These are phyloP conservation scores for Achatina immaculata DNA, from an alignment of 1,140 invertebrate species.

Conservation along the genomic window DNA sequence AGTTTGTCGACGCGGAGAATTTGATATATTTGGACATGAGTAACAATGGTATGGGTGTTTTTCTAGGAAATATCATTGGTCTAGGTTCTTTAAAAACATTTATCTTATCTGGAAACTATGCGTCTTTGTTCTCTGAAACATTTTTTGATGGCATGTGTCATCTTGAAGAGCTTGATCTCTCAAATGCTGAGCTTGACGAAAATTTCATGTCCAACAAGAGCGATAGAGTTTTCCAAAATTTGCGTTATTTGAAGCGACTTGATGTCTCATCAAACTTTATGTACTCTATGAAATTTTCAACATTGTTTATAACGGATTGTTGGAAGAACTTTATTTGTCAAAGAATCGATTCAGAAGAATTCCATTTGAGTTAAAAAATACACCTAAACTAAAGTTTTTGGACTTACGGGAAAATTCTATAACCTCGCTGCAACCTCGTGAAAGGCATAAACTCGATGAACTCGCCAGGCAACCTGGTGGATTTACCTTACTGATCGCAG, in stretches of 20 bases:
- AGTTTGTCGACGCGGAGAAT: not conserved
- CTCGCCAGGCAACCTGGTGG: not conserved
- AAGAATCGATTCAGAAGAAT: conserved; percentile 8
- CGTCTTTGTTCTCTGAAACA: not conserved
- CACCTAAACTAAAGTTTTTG: not conserved
- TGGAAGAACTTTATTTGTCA: not conserved
- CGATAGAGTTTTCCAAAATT: not conserved
- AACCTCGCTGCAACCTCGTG: not conserved
- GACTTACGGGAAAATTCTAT: conserved; percentile 18
- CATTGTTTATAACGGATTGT: not conserved
- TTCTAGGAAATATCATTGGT: not conserved
- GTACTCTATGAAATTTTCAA: not conserved
- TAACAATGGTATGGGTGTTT: not conserved
- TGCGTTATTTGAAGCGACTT: not conserved
- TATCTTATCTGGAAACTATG: conserved; percentile 4
- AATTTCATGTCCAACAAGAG: not conserved
- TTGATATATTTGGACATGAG: not conserved
- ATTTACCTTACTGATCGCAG: not conserved
- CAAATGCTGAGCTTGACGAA: not conserved
- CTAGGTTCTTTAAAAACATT: not conserved
- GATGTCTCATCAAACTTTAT: conserved; percentile 20
- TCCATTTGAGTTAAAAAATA: conserved; percentile 21
- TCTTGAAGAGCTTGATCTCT: not conserved
- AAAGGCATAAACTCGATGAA: not conserved
- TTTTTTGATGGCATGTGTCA: not conserved